Base-by-base conservation (phyloP, 2,113 vertebrate genomes). In the Psilopogon haemacephalus region DNA sequence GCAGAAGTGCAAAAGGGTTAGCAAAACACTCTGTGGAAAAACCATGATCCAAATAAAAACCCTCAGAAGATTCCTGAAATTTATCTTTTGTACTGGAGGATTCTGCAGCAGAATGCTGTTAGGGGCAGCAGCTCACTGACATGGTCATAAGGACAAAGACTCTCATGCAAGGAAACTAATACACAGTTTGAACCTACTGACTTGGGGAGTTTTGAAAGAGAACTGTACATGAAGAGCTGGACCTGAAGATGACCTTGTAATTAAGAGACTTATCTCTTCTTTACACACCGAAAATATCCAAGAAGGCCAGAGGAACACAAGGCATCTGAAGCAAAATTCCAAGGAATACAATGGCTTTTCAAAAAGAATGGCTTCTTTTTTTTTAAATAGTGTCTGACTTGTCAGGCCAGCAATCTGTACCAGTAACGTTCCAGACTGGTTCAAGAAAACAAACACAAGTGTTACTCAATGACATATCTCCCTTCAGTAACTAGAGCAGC, bases 401-500 rank as follows among this genome's bases (percentile, higher is more conserved):
- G 37, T 63, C 46, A 83, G 89, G 60, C 67, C 52, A 90, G 33
- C 63, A 28, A 21, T 65, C 80, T 79, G 60, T 76, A 83, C 18
- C n/a, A 94, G 59, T 44, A 68, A 38, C 8, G 15, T 38, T 86
- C 42, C 48, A 76, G 74, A 37, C 32, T 85, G 77, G 58, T 46
- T 92, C 58, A 93, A 93, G 64, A 84, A 96, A 93, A 85, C 84
- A 94, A 93, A 56, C 59, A 50, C 37, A 83, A 69, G 56, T 83
- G 85, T 68, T 64, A 74, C 59, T 88, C 24, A 8, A 30, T 88
- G 72, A 77, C 1, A 1, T 77, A 35, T 87, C 59, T 79, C 62
- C 64, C 60, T 46, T 80, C 54, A 74, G 76, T 71, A 95, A 95
- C 23, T 88, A 78, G 92, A 95, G 56, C 89, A 94, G 60, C 48